These are phyloP conservation scores for Archivesica marissinica DNA, from an alignment of 1,140 invertebrate species.

Conservation along the genomic window DNA sequence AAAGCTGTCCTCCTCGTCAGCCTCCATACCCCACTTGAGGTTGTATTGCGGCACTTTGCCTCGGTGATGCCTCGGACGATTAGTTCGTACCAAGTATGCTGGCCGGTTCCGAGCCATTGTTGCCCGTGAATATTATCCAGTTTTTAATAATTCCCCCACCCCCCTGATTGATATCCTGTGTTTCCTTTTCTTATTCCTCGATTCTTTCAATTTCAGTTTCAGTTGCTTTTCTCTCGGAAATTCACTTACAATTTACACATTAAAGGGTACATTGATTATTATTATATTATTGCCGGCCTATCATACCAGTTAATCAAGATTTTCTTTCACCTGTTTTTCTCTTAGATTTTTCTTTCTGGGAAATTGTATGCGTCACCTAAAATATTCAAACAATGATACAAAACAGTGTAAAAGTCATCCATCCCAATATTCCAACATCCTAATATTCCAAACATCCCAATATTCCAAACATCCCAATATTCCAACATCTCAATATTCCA, in stretches of 20 bases:
- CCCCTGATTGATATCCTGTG: neutral
- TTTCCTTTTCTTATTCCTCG: neutral
- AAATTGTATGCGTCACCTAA: neutral
- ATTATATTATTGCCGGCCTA: neutral
- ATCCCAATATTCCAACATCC: too few species aligned
- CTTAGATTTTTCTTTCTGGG: neutral
- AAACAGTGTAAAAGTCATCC: too few species aligned
- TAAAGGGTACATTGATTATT: neutral
- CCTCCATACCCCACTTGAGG: constrained; percentile 36
- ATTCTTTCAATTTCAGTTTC: neutral
- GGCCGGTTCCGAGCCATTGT: constrained; percentile 38
- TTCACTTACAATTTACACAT: neutral
- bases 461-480: too few species aligned
- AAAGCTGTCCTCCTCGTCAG: constrained; percentile 50
- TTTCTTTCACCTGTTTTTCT: neutral
- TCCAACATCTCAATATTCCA: too few species aligned
- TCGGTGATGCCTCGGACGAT: neutral
- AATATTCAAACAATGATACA: constrained; percentile 9
- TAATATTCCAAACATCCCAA: too few species aligned
- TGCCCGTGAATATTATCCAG: neutral
- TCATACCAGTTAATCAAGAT: neutral
- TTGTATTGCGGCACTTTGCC: constrained; percentile 40
- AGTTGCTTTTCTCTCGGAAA: neutral
- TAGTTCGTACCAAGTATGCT: neutral
- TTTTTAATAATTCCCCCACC: neutral